phyloP scores from a whole-genome alignment of 1,140 invertebrate species.

The Drosophila melanica region DNA sequence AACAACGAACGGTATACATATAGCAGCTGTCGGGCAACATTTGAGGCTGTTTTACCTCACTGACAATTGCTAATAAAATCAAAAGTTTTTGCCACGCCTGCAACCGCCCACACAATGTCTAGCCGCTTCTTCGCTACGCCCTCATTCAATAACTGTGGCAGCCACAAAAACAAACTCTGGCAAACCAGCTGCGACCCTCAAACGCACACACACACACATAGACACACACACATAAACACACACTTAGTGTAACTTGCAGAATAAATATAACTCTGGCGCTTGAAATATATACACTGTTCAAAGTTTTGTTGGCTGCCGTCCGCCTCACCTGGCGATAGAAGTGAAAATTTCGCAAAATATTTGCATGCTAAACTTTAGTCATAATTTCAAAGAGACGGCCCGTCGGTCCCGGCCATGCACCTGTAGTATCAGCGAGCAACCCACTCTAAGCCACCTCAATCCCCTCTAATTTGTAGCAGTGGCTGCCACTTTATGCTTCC shows the following conservation, averaged over 20 bases:
- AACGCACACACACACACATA: conserved; percentile 19
- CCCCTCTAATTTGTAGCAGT: conserved; percentile 9
- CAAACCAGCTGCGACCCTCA: conserved; percentile 48
- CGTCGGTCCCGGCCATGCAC: neutral
- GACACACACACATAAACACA: conserved; percentile 1
- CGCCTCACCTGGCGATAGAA: conserved; percentile 60
- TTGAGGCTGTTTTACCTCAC: conserved; percentile 55
- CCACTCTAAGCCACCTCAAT: neutral
- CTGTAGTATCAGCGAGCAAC: neutral
- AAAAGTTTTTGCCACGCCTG: conserved; percentile 56
- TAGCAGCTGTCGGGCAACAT: conserved; percentile 51
- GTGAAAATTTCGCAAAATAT: conserved; percentile 77
- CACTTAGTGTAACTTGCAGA: conserved; percentile 53
- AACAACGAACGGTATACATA: neutral
- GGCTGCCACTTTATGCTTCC: conserved; percentile 40
- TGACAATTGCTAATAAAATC: conserved; percentile 80
- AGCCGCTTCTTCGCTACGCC: conserved; percentile 20
- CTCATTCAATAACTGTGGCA: conserved; percentile 69
- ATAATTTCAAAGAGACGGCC: conserved; percentile 65
- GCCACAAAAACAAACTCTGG: conserved; percentile 53
- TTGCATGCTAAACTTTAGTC: conserved; percentile 79
- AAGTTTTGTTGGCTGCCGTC: conserved; percentile 59
- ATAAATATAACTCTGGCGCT: conserved; percentile 68
- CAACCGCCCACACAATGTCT: conserved; percentile 26
- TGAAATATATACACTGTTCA: conserved; percentile 56